Evolutionary conservation across 2,113 vertebrate genomes (phyloP), one percentile per base, ranked within the genome.

Genomic region (Blennius ocellaris): DNA sequence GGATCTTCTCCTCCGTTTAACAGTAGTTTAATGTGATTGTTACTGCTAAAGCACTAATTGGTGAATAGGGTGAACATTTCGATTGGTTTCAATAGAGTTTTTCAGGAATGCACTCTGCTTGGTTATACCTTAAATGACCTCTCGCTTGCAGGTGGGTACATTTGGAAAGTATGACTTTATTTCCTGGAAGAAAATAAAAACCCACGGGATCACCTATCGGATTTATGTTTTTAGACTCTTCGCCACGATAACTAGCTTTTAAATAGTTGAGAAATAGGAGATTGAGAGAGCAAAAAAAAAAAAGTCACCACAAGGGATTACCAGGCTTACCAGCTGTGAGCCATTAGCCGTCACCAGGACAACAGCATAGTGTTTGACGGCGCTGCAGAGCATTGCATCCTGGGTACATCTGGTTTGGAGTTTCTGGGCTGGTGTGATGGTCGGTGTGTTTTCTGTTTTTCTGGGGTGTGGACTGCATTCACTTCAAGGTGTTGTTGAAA

Each of bases 311-410:
- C 57, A 38, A 60, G 54, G 85, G 79, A 84, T 85, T 89, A 66
- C 76, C 82, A 87, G 57, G 36, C 0, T 14, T 38, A 69, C 40
- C 74, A 50, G 76, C 70, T 95, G 92, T 86, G 94, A 91, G 72
- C 16, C 79, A 90, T 95, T 93, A 94, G 80, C 52, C 21, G 92
- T 95, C 50, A 57, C 92, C 84, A 81, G 82, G 93, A 93, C 83
- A 90, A 94, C 89, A 7, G 62, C 43, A 11, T 70, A 58, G 76
- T 86, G 79, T 90, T 91, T 90, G 81, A 88, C 90, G 87, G 69
- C 73, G 84, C 87, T 90, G 82, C 81, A 62, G 78, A 83, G 80
- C 69, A 15, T 49, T 76, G 83, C 77, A 82, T 85, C 54, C 15
- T 82, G 78, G 81, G 65, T 80, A 85, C 87, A 89, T 93, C 90